These are phyloP conservation scores for Nicator chloris DNA, from an alignment of 2,113 vertebrate genomes.

Conservation along the genomic window DNA sequence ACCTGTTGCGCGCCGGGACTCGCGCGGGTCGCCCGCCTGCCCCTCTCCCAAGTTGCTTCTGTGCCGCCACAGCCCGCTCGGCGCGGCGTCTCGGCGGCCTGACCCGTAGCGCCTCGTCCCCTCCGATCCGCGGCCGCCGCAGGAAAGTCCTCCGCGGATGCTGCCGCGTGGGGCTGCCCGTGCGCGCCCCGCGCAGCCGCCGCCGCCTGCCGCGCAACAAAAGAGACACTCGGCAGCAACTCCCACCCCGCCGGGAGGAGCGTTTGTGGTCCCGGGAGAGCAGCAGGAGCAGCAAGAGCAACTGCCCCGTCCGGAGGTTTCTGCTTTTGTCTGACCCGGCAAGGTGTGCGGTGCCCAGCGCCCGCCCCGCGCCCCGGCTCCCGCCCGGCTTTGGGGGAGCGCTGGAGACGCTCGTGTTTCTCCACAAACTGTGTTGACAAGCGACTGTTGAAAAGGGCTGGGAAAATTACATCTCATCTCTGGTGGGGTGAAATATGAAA, in stretches of 20 bases:
- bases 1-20: neutral
- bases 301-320: neutral
- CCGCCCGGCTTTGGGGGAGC: neutral
- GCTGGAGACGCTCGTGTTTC: neutral
- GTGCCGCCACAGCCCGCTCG: neutral
- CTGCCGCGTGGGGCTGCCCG: neutral
- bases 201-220: neutral
- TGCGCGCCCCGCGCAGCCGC: neutral
- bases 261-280: neutral
- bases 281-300: neutral
- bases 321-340: neutral
- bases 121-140: neutral
- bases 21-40: neutral
- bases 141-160: neutral
- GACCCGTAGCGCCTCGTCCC: neutral
- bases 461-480: constrained; percentile 35
- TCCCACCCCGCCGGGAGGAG: neutral
- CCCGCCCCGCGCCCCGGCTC: neutral
- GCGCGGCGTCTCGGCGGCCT: neutral
- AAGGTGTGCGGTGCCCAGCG: neutral
- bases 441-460: constrained; percentile 37
- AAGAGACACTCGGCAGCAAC: neutral
- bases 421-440: constrained; percentile 43
- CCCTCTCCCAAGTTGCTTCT: neutral
- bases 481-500: constrained; percentile 41